These are phyloP conservation scores for Ditula angustiorana DNA, from an alignment of 2,888 invertebrate genomes.

Conservation along the genomic window DNA sequence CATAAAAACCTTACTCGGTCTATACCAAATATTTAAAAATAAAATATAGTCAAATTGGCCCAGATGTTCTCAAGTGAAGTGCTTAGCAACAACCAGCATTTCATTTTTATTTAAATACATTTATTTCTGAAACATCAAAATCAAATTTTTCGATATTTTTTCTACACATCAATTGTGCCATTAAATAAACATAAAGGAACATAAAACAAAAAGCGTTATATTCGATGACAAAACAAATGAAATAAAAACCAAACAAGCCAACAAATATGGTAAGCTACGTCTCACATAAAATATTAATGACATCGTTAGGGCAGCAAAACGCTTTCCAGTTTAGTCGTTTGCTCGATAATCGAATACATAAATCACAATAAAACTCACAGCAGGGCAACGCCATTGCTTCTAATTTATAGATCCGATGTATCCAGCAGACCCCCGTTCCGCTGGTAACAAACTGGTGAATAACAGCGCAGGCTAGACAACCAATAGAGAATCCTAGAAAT, in stretches of 20 bases:
- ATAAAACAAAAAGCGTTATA: neutral
- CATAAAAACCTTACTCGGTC: no score
- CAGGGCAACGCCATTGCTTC: slow-evolving; percentile 61
- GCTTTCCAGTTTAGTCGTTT: slow-evolving; percentile 68
- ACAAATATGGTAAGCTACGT: slow-evolving; percentile 43
- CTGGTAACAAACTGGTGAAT: slow-evolving; percentile 39
- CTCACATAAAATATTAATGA: slow-evolving; percentile 65
- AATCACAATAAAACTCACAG: slow-evolving; percentile 75
- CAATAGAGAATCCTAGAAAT: neutral
- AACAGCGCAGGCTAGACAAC: slow-evolving; percentile 17
- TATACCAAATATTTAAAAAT: no score
- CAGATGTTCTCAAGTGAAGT: no score
- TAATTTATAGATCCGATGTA: slow-evolving; percentile 64
- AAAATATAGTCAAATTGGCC: no score
- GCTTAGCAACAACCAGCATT: no score
- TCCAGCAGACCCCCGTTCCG: slow-evolving; percentile 41
- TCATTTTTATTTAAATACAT: no score
- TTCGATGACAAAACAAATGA: slow-evolving; percentile 1
- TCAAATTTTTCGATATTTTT: no score
- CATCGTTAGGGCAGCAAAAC: slow-evolving; percentile 62
- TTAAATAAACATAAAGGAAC: neutral
- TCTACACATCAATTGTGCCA: no score
- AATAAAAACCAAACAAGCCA: slow-evolving; percentile 42
- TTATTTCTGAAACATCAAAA: no score
- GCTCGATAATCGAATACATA: slow-evolving; percentile 71